Percentiles rank a stretch among this genome's conserved stretches.
phyloP scores from a whole-genome alignment of 2,113 vertebrate genomes.

The Gobius niger region DNA sequence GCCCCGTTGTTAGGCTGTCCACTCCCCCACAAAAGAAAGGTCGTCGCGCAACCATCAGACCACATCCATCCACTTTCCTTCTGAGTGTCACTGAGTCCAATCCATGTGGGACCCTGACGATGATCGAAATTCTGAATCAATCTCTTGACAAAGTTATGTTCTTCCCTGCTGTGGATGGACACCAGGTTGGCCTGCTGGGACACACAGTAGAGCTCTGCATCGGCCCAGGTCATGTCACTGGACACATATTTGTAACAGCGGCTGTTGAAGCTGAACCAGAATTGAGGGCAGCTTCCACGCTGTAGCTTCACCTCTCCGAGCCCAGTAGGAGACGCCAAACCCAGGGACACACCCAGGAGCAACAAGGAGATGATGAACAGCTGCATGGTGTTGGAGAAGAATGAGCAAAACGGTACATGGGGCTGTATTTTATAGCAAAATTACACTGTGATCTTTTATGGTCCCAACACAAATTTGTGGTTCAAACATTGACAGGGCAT shows the following conservation, averaged over 20 bases:
- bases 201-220: constrained; percentile 38
- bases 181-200: constrained; percentile 38
- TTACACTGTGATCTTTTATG: no score
- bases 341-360: constrained; percentile 22
- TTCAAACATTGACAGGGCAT: no score
- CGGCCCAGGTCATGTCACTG: constrained; percentile 10
- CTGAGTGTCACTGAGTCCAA: constrained; percentile 5
- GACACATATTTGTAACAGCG: constrained; percentile 31
- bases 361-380: background rate
- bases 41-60: background rate
- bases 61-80: constrained; percentile 8
- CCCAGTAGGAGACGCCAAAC: constrained; percentile 8
- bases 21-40: background rate
- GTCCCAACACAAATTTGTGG: no score
- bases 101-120: rapidly evolving
- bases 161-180: constrained; percentile 25
- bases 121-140: constrained; percentile 21
- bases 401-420: background rate
- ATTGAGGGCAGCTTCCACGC: constrained; percentile 6
- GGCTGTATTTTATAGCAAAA: background rate
- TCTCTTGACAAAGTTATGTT: background rate
- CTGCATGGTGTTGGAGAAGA: constrained; percentile 18
- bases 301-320: background rate
- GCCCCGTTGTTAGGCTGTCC: rapidly evolving
- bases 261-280: constrained; percentile 25